Evolutionary conservation across 1,140 invertebrate species (phyloP).

Genomic region (Microplitis demolitor): DNA sequence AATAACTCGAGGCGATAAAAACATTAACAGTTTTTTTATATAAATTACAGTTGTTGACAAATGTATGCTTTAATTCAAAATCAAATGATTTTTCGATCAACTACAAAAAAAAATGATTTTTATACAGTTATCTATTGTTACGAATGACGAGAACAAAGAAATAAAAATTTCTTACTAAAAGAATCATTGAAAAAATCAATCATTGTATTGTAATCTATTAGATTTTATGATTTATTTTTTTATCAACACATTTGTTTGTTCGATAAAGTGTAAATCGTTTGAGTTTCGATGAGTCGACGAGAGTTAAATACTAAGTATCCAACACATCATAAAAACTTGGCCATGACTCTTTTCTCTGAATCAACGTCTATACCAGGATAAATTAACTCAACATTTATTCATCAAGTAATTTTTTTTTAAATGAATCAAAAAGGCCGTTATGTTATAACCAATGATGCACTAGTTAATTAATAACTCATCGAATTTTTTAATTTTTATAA

Average conservation of each 20-base stretch:
- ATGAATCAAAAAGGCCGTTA: background rate
- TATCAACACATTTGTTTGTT: background rate
- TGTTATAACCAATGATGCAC: background rate
- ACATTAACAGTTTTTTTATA: background rate
- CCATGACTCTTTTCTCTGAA: slow-evolving; percentile 25
- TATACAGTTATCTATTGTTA: too few relatives aligned
- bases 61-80: too few relatives aligned
- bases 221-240: too few relatives aligned
- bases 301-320: slow-evolving; percentile 23
- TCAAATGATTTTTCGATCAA: too few relatives aligned
- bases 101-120: too few relatives aligned
- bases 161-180: too few relatives aligned
- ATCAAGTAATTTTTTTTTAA: background rate
- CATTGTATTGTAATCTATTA: too few relatives aligned
- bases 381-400: background rate
- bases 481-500: too few relatives aligned
- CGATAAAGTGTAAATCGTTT: slow-evolving; percentile 17
- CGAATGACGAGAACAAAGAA: too few relatives aligned
- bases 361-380: slow-evolving; percentile 13
- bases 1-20: background rate
- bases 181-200: too few relatives aligned
- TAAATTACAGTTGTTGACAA: too few relatives aligned
- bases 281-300: slow-evolving; percentile 22
- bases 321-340: slow-evolving; percentile 15
- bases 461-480: too few relatives aligned